Conservation (phyloP, 2,888 invertebrate genomes). For the Aphodius sticticus region DNA sequence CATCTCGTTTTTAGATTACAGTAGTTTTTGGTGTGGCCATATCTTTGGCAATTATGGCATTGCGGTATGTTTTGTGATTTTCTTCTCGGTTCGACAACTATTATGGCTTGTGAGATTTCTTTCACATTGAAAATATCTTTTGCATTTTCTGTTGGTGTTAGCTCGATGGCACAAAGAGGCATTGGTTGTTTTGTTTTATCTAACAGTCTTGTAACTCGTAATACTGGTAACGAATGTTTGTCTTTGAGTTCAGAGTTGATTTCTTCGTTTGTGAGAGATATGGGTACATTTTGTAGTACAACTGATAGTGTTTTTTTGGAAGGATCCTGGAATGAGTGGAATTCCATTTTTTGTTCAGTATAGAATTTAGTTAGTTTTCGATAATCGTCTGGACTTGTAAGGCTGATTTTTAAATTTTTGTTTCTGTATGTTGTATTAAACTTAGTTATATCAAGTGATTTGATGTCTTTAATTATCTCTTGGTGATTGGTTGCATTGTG, state of each 20-base stretch:
- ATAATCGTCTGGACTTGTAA: too few species aligned
- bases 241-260: neutral
- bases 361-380: too few species aligned
- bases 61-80: neutral
- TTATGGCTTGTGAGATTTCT: constrained; percentile 7
- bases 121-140: constrained; percentile 15
- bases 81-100: constrained; percentile 11
- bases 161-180: neutral
- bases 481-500: constrained; percentile 9
- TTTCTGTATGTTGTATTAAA: neutral
- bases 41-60: constrained; percentile 21
- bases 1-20: constrained; percentile 4
- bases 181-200: neutral
- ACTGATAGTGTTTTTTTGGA: neutral
- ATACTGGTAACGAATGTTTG: too few species aligned
- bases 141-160: constrained; percentile 12
- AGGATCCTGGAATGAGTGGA: neutral
- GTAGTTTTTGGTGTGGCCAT: neutral
- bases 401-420: neutral
- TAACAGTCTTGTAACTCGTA: neutral
- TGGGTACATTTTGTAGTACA: neutral
- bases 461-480: constrained; percentile 9
- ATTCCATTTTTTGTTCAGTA: too few species aligned
- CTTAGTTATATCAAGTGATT: constrained; percentile 6
- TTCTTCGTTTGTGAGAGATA: neutral